Evolutionary conservation across 2,113 vertebrate species (phyloP), one percentile per base, ranked within the genome.

Genomic region (Blennius ocellaris): DNA sequence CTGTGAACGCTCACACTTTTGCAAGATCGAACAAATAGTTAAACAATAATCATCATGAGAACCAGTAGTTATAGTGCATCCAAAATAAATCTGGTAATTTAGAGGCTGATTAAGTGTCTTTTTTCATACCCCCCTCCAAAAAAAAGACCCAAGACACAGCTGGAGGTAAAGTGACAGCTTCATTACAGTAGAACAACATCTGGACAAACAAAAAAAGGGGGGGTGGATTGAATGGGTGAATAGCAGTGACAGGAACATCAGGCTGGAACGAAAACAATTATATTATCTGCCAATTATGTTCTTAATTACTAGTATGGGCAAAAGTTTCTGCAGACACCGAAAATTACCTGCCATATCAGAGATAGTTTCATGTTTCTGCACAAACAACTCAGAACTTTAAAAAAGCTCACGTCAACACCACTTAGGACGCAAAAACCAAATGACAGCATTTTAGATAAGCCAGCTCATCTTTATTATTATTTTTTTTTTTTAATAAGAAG

Each of bases 81-180:
- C 21, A 2, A 30, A 30, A 30, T 30, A 30, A 30, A 30, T 30
- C 21, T 30, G 21, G 21, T 30, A 30, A 30, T 30, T 30, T 30
- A 2, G 21, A 30, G 21, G 21, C 21, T 4, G 4, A 30, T 30
- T 30, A 30, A 30, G 21, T 30, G 21, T 30, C 21, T 30, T 30
- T 30, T 30, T 44, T 11, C 3, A 44, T 44, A 44, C 11, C 9
- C 8, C 9, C 5, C n/a, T n/a, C n/a, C n/a, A n/a, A n/a, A 44
- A 44, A 44, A 17, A 8, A 48, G 1, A 15, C 5, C 5, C 2
- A 15, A 16, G 11, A 44, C 41, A 45, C n/a, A 39, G 51, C 14
- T 63, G 52, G 3, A 39, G 16, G 15, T 43, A 56, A 58, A 38
- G n/a, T 39, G 11, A 56, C 44, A 48, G 43, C n/a, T 30, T 66